A percentile compares a stretch with the other conserved stretches of the same genome.
Conservation (phyloP, 2,888 invertebrate species). For the Drosophila pegasa region DNA sequence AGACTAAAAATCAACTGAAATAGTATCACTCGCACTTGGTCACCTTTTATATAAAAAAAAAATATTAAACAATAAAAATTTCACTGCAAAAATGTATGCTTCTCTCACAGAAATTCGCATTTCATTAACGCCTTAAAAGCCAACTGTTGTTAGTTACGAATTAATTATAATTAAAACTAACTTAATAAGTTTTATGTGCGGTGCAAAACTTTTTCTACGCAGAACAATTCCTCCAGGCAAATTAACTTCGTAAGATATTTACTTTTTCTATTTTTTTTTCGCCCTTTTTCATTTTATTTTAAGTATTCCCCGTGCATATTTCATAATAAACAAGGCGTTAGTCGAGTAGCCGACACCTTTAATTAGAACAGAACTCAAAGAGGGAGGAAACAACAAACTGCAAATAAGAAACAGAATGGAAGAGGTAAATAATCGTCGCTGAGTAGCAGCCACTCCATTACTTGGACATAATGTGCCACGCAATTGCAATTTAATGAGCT, state of each 20-base stretch:
- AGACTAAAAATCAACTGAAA: no score
- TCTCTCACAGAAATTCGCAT: background rate
- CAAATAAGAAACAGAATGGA: constrained; percentile 30
- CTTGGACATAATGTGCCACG: constrained; percentile 49
- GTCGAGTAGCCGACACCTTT: constrained; percentile 58
- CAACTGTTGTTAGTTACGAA: constrained; percentile 30
- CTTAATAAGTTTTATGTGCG: constrained; percentile 15
- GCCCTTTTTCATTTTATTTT: constrained; percentile 21
- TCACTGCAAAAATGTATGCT: background rate
- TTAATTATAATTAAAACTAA: constrained; percentile 43
- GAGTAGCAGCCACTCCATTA: constrained; percentile 54
- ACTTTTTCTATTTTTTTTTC: background rate
- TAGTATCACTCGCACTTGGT: background rate
- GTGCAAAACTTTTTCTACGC: constrained; percentile 25
- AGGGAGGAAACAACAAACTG: constrained; percentile 19
- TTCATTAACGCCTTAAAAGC: constrained; percentile 17
- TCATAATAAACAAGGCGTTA: constrained; percentile 39
- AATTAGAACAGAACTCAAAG: constrained; percentile 49
- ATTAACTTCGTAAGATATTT: constrained; percentile 9
- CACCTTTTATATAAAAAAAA: background rate
- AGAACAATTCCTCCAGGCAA: constrained; percentile 29
- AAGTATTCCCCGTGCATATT: constrained; percentile 39
- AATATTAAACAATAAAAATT: background rate
- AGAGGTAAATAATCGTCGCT: constrained; percentile 47
- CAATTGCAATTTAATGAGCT: constrained; percentile 77